These are phyloP conservation scores for Noctua pronuba DNA, from an alignment of 2,888 invertebrate genomes.

Conservation along the genomic window DNA sequence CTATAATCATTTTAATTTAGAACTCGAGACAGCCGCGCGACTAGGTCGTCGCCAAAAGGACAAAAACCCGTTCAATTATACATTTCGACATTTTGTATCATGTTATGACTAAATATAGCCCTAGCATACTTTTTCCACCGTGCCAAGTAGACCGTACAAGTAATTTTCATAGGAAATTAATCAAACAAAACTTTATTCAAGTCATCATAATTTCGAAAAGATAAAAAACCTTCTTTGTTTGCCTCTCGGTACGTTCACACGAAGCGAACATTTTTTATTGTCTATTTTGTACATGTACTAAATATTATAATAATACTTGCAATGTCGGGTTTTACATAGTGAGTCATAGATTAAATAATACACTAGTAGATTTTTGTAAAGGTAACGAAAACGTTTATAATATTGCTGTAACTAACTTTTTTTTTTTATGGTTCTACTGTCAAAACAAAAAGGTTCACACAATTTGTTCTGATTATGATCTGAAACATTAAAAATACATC, in stretches of 20 bases:
- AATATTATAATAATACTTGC: conserved; percentile 65
- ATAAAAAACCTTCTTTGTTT: conserved; percentile 67
- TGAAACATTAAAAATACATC: not conserved
- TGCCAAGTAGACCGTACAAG: conserved; percentile 63
- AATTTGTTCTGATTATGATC: conserved; percentile 1
- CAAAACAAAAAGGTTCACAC: conserved; percentile 23
- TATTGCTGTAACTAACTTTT: conserved; percentile 37
- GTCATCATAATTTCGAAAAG: conserved; percentile 66
- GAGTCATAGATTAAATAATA: conserved; percentile 58
- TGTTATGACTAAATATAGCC: conserved; percentile 27
- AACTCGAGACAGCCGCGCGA: conserved; percentile 30
- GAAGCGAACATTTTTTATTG: conserved; percentile 63
- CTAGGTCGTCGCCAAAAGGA: conserved; percentile 30
- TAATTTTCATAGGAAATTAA: conserved; percentile 68
- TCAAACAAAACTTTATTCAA: conserved; percentile 67
- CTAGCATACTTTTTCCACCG: conserved; percentile 25
- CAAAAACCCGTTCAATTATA: conserved; percentile 39
- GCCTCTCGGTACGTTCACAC: conserved; percentile 67
- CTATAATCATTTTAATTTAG: conserved; percentile 60
- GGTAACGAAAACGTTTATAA: conserved; percentile 44
- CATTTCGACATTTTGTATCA: conserved; percentile 33
- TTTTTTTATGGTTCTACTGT: conserved; percentile 12
- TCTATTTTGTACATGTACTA: conserved; percentile 62
- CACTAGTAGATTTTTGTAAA: conserved; percentile 36
- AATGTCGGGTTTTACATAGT: conserved; percentile 63